Evolutionary conservation across 2,113 vertebrate genomes (phyloP), one percentile per base, ranked within the genome.

Genomic region (Aphyosemion australe): DNA sequence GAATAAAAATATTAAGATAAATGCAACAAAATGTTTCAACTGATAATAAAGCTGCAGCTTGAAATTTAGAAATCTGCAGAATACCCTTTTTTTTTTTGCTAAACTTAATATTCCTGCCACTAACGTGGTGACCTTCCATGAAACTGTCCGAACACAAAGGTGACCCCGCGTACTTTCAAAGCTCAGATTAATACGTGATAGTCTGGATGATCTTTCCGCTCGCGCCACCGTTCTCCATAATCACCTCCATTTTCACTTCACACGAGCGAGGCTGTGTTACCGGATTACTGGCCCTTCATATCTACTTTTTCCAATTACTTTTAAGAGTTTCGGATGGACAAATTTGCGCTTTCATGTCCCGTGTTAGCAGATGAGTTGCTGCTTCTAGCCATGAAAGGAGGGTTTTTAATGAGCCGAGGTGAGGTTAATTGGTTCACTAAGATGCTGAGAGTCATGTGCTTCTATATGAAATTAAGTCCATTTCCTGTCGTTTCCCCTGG

Each of bases 241-340:
- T 86, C 84, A 63, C 78, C 70, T 80, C 34, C 50, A 49, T 72
- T 84, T 89, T 67, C 65, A 83, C 84, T 88, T 80, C 79, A 78
- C 79, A 89, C 73, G 52, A 81, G 65, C 89, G 87, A 51, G 80
- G 67, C 79, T 71, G 64, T 88, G 90, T 89, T 87, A 86, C 82
- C 67, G 84, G 83, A 92, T 91, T 88, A 87, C 76, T 67, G 77
- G 74, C 76, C 88, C 82, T 87, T 90, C 80, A 72, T 86, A 89
- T 88, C 85, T 89, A 91, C 89, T 91, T 92, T 56, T 92, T 94
- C 95, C 95, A 95, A 97, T 97, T 95, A 97, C 94, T 93, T 94
- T 93, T 77, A 94, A 89, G 94, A 94, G 94, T 95, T 92, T 89
- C 65, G 80, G 88, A 85, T 79, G 89, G 85, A 92, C 90, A 92